Conservation (phyloP, 2,113 vertebrate species). For the Leptodactylus fuscus region DNA sequence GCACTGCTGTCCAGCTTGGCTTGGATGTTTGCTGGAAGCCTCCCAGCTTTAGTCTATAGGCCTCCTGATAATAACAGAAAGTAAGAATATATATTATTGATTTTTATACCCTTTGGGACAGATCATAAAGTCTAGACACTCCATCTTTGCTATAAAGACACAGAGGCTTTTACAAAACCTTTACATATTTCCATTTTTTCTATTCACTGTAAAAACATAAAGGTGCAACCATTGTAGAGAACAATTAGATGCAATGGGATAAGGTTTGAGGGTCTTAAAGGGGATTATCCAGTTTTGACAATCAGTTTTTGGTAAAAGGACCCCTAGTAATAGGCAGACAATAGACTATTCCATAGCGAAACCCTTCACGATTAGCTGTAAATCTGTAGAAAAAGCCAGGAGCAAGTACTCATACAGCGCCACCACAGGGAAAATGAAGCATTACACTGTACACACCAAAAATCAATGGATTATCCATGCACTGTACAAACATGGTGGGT, state of each 20-base stretch:
- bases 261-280: not conserved
- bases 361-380: not conserved
- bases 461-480: too few relatives aligned
- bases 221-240: not conserved
- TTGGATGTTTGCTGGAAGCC: not conserved
- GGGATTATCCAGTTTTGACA: not conserved
- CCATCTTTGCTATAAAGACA: not conserved
- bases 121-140: not conserved
- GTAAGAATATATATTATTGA: conserved; percentile 8
- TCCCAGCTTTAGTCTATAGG: not conserved
- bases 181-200: not conserved
- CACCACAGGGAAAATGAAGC: not conserved
- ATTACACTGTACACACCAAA: not conserved
- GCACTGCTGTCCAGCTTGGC: not conserved
- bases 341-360: not conserved
- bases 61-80: conserved; percentile 13
- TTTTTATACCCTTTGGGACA: not conserved
- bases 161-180: not conserved
- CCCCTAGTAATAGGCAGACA: not conserved
- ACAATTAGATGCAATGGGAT: not conserved
- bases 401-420: not conserved
- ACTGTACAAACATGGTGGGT: too few relatives aligned
- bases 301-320: not conserved
- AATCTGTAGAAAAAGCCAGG: not conserved
- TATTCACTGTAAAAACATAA: not conserved